phyloP scores from a whole-genome alignment of 2,113 vertebrate genomes.

The Pyrgilauda ruficollis region DNA sequence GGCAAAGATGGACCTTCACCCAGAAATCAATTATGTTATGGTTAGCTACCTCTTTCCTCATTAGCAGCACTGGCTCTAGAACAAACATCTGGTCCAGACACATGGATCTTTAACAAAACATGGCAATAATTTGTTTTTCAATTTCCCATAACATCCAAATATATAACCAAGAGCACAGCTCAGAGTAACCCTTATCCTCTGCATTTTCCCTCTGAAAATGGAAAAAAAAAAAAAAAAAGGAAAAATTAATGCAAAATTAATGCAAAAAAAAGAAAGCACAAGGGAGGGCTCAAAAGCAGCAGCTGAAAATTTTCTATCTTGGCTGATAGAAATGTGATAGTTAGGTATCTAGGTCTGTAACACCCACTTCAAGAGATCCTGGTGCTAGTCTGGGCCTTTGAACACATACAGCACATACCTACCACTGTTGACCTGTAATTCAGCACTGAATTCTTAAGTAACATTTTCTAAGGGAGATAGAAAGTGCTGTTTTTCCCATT shows the following conservation, averaged over 20 bases:
- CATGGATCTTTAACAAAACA: conserved; percentile 39
- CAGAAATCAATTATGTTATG: conserved; percentile 39
- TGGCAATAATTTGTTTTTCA: conserved; percentile 34
- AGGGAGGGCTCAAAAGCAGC: background rate
- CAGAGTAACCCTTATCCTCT: background rate
- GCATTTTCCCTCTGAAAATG: background rate
- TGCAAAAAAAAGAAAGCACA: background rate
- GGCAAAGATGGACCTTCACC: background rate
- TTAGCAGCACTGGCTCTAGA: conserved; percentile 8
- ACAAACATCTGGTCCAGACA: conserved; percentile 46
- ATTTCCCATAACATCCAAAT: conserved; percentile 26
- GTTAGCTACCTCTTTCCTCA: conserved; percentile 38
- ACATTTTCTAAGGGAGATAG: background rate
- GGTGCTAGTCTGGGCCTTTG: background rate
- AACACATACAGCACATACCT: background rate
- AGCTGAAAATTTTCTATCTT: background rate
- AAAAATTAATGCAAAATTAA: background rate
- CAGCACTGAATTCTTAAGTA: background rate
- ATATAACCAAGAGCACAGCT: background rate
- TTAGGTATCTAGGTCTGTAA: background rate
- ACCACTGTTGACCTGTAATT: background rate
- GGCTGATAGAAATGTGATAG: background rate
- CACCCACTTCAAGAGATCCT: background rate
- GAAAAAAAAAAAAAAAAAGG: background rate
- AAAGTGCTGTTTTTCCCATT: background rate